Base-by-base conservation (phyloP, 1,140 invertebrate genomes). In the Caenorhabditis remanei region DNA sequence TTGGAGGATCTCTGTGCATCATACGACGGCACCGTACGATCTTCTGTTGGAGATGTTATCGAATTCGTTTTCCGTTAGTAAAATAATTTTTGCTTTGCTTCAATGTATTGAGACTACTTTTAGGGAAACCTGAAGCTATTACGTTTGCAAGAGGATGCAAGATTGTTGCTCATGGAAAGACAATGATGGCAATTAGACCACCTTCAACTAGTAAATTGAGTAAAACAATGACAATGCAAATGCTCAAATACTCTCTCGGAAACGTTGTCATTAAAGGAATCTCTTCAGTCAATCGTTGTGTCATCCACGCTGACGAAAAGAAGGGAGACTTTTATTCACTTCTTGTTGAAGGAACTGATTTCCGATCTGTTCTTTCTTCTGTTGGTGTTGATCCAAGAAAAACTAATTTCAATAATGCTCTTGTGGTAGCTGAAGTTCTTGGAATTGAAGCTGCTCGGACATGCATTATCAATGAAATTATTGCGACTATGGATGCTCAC, bases 381-480 rank as follows among this genome's bases (percentile, higher is more conserved):
- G 67, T 84, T 5, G 92, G 92, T 63, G 87, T 93, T 71, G 79
- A 93, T 61, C 85, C 88, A 1, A 87, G 21, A 19, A 86, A 87
- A 48, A 93, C 91, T 2, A 87, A 55, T 16, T 91, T 92, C 85
- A 91, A 91, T 79, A 91, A 92, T 79, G 91, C 91, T 9, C 75
- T 88, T 0, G 85, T 88, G 14, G 89, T 92, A 16, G 90, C 91
- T 41, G 90, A 91, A 50, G 90, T 90, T 19, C 88, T 92, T 7
- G 91, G 91, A 41, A 92, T 92, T 58, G 91, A 92, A 90, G 91
- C 92, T 4, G 90, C 86, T 32, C 96, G 97, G 91, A 94, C 95
- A 50, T 98, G 96, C 0, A 99, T 99, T 89, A 99, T 99, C 94
- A 95, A 95, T 87, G 98, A 99, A 95, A 98, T 99, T 90, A 96